Base-by-base conservation (phyloP, 2,113 vertebrate genomes). In the Urocolius indicus region DNA sequence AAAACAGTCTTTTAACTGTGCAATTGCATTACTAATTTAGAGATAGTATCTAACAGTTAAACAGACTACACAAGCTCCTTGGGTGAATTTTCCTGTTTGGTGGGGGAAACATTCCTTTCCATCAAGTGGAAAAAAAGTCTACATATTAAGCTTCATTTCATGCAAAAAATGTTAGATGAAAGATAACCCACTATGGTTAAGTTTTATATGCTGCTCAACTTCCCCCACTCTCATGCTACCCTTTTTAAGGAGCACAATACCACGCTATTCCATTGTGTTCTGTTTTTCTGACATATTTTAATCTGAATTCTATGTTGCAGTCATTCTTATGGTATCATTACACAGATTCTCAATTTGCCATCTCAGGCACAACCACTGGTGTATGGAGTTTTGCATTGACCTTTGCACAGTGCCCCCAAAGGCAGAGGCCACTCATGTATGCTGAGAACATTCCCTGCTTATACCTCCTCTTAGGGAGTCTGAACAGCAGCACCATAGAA, bases 381-480 rank as follows among this genome's bases (percentile, higher is more conserved):
- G 36, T 26, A 32, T 34, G 24, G 12, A 73, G 51, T 48, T 63
- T 26, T 65, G 32, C 55, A 38, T 22, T 76, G 54, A 79, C n/a
- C 59, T 49, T 58, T 58, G 54, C 71, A 66, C 38, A 75, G 73
- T 14, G 61, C 32, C 77, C 58, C 57, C 76, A 74, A 58, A 84
- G 26, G n/a, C 77, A 89, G 84, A 82, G 72, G 51, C 8, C 45
- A 22, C 20, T 30, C 45, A 54, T 0, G 2, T n/a, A 23, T 7
- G 36, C 62, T 46, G n/a, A 16, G 22, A 89, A 94, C 26, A 58
- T n/a, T 65, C 38, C 67, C 20, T 2, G 3, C 38, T 66, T 2
- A 0, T 27, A 51, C 20, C 26, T 65, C 11, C 30, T 71, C 43
- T 48, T 52, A 74, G 0, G 0, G 63, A 71, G 26, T 48, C 43